These are phyloP conservation scores for Tillus elongatus DNA, from an alignment of 2,888 invertebrate species.

Conservation along the genomic window DNA sequence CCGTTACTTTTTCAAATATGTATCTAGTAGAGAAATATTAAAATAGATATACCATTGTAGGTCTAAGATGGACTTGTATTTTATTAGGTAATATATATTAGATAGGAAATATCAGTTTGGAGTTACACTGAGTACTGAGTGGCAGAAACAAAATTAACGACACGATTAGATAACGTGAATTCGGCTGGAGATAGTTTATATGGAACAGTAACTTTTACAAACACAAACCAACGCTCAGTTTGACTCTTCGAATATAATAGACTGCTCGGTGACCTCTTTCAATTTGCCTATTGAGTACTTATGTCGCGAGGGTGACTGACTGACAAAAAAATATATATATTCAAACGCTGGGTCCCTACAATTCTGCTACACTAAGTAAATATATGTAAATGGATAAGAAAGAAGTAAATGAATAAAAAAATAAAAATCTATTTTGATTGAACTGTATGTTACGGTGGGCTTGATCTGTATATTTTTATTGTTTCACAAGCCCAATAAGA, in stretches of 20 bases:
- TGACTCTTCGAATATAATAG: slow-evolving; percentile 22
- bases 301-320: slow-evolving; percentile 35
- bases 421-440: slow-evolving; percentile 39
- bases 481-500: slow-evolving; percentile 35
- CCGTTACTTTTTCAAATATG: too few species aligned
- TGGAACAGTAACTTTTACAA: slow-evolving; percentile 17
- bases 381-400: slow-evolving; percentile 27
- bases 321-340: slow-evolving; percentile 23
- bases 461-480: slow-evolving; percentile 42
- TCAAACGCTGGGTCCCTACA: slow-evolving; percentile 29
- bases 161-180: slow-evolving; percentile 12
- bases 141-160: slow-evolving; percentile 11
- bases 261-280: slow-evolving; percentile 30
- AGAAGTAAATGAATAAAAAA: slow-evolving; percentile 22
- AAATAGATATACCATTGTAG: slow-evolving; percentile 24
- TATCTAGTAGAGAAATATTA: too few species aligned
- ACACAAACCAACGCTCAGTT: slow-evolving; percentile 19
- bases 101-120: slow-evolving; percentile 21
- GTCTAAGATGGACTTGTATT: slow-evolving; percentile 25
- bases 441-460: slow-evolving; percentile 38
- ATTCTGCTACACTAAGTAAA: slow-evolving; percentile 32
- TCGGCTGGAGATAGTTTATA: too few species aligned
- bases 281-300: slow-evolving; percentile 33
- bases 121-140: slow-evolving; percentile 28
- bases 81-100: slow-evolving; percentile 24